These are phyloP conservation scores for Hartigia nigra DNA, from an alignment of 2,888 invertebrate species.

Conservation along the genomic window DNA sequence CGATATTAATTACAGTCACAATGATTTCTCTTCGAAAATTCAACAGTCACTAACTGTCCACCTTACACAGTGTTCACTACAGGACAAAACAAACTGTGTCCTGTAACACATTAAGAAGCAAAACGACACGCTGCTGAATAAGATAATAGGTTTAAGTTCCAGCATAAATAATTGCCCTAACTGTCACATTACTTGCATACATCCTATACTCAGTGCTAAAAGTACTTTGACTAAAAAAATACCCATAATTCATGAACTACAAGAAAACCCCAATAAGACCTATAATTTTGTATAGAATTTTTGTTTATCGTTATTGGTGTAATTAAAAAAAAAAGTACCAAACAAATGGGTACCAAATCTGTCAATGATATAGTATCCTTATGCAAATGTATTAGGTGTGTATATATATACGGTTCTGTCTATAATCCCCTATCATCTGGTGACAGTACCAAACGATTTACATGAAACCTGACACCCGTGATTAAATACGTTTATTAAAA, in stretches of 20 bases:
- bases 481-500: conserved; percentile 62
- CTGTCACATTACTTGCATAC: conserved; percentile 35
- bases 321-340: not conserved
- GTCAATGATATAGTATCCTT: not conserved
- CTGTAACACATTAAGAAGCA: not conserved
- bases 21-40: not conserved
- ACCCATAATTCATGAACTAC: not conserved
- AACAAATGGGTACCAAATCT: not conserved
- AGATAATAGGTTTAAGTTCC: conserved; percentile 39
- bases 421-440: conserved; percentile 32
- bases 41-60: not conserved
- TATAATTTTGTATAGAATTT: not conserved
- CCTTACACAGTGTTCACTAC: too few species aligned
- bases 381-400: not conserved
- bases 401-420: not conserved
- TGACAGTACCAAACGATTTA: conserved; percentile 46
- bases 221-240: not conserved
- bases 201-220: not conserved
- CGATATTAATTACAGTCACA: not conserved
- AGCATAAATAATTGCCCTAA: conserved; percentile 53
- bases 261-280: not conserved
- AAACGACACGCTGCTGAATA: conserved; percentile 35
- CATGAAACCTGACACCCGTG: conserved; percentile 53
- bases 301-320: not conserved
- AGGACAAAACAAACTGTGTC: not conserved